Percentiles rank a stretch among this genome's conserved stretches.
Conservation (phyloP, 2,888 invertebrate species). For the Nephrotoma guestfalica region DNA sequence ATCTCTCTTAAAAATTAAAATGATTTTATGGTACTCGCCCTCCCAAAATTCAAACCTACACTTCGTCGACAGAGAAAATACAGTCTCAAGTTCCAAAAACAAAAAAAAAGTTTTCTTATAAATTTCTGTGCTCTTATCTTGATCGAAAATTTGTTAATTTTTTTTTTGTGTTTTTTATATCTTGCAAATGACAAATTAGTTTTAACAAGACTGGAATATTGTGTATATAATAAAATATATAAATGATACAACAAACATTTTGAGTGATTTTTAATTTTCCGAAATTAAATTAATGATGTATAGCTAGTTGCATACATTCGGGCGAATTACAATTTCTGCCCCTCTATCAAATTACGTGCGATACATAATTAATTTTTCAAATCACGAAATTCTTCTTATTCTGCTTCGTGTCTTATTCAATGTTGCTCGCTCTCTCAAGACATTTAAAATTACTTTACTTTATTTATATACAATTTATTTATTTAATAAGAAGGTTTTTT, state of each 20-base stretch:
- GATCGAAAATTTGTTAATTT: neutral
- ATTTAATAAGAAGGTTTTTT: neutral
- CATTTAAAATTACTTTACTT: neutral
- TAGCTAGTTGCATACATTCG: neutral
- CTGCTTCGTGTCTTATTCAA: neutral
- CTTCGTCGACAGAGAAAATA: conserved; percentile 5
- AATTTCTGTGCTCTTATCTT: neutral
- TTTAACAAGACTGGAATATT: neutral
- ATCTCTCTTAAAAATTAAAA: neutral
- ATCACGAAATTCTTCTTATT: neutral
- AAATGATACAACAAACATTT: neutral
- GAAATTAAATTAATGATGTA: neutral
- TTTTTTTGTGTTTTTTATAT: neutral
- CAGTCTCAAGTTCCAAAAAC: conserved; percentile 5
- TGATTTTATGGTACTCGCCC: neutral
- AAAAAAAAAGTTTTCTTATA: neutral
- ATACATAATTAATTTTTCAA: neutral
- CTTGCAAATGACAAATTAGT: neutral
- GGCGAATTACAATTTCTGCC: neutral
- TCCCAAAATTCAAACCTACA: neutral
- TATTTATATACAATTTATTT: neutral
- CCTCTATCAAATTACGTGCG: neutral
- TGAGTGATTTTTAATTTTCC: neutral
- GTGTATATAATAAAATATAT: neutral
- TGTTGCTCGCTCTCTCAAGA: neutral